Base-by-base conservation (phyloP, 2,113 vertebrate genomes). In the Pao palembangensis region DNA sequence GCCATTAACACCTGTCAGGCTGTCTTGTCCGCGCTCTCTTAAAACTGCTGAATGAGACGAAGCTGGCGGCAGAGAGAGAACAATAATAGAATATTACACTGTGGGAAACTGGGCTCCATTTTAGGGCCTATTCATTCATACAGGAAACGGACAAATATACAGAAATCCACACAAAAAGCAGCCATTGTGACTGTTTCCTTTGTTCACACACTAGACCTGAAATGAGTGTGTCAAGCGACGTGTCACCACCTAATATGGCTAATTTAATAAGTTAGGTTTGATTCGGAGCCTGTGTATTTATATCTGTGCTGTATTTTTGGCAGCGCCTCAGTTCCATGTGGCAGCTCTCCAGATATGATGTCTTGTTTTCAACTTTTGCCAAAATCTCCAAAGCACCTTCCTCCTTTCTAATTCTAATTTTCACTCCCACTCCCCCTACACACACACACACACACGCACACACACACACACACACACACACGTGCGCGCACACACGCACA, bases 311-410 rank as follows among this genome's bases (percentile, higher is more conserved):
- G 54, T 66, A 7, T 18, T 76, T 66, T 68, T 78, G 79, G 67
- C 70, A 44, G 42, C 16, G 6, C 75, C 73, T 82, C 43, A 61
- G 68, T 74, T 65, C 62, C 38, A 54, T 13, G 25, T 84, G 75
- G 80, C 76, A 60, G 65, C 53, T 25, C 59, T 79, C 81, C 85
- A 87, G 61, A 83, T 83, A 70, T 67, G 72, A 82, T 78, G 66
- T 55, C 69, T 76, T 80, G 74, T 79, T 84, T 81, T 80, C 25
- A 77, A 79, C 80, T 76, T 81, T 73, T 80, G 80, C 82, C 86
- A 83, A 76, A 84, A 76, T 75, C 81, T 82, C 72, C 66, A 73
- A 79, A 71, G 74, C 78, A 88, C 85, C 80, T 83, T 83, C 65
- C 66, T 69, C 23, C 58, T 79, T 81, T 85, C 57, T 79, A 70